Conservation (phyloP, 1,140 invertebrate genomes). For the Andrena cerasifolii region DNA sequence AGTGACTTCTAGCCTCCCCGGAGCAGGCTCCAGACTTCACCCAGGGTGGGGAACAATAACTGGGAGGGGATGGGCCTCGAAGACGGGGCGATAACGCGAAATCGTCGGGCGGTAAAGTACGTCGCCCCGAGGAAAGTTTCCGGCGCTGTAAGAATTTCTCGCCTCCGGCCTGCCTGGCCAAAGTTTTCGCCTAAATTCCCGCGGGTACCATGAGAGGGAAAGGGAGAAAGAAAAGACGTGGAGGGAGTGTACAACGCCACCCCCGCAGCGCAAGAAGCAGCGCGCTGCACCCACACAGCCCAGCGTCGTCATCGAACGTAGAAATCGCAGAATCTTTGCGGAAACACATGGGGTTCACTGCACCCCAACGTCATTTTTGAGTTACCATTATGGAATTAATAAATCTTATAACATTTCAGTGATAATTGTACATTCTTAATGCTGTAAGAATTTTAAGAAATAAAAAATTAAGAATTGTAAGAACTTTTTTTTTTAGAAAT, state of each 20-base stretch:
- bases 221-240: not conserved
- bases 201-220: constrained; percentile 65
- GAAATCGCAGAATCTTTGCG: too few relatives aligned
- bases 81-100: constrained; percentile 61
- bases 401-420: too few relatives aligned
- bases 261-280: constrained; percentile 36
- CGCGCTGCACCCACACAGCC: constrained; percentile 15
- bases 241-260: not conserved
- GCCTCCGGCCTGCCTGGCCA: constrained; percentile 51
- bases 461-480: too few relatives aligned
- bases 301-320: not conserved
- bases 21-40: constrained; percentile 19
- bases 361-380: too few relatives aligned
- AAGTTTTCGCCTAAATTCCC: constrained; percentile 71
- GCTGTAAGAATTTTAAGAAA: too few relatives aligned
- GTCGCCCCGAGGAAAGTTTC: constrained; percentile 66
- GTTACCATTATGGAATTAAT: too few relatives aligned
- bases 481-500: too few relatives aligned
- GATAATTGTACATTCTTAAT: too few relatives aligned
- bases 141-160: constrained; percentile 69
- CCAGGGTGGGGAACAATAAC: constrained; percentile 46
- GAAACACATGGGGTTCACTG: too few relatives aligned
- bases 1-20: not conserved
- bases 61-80: constrained; percentile 33
- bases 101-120: constrained; percentile 69